Evolutionary conservation across 2,113 vertebrate genomes (phyloP).

Genomic region (Heterocephalus glaber): DNA sequence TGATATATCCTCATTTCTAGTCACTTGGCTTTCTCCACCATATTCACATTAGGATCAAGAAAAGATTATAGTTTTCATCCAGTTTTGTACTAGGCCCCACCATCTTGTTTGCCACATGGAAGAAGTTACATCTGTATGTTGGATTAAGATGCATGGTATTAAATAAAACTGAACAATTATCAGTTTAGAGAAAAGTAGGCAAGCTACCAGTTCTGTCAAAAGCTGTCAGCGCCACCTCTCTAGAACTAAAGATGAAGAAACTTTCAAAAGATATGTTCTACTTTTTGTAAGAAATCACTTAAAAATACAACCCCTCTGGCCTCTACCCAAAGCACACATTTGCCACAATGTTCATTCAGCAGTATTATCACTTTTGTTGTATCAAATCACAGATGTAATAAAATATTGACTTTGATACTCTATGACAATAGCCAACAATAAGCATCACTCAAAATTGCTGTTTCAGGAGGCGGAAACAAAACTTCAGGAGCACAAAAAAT

Average conservation of each 20-base stretch:
- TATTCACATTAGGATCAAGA: no score
- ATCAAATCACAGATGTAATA: neutral
- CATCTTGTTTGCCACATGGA: neutral
- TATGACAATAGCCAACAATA: neutral
- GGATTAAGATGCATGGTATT: no score
- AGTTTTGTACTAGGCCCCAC: neutral
- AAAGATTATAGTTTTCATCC: neutral
- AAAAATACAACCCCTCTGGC: neutral
- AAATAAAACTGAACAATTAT: conserved; percentile 3
- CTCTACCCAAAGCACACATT: neutral
- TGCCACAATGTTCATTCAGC: neutral
- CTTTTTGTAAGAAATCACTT: conserved; percentile 53
- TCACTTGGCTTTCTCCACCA: neutral
- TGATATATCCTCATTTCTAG: neutral
- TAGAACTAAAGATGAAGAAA: neutral
- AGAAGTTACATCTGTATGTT: neutral
- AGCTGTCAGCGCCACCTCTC: conserved; percentile 15
- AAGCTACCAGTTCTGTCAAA: neutral
- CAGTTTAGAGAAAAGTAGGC: conserved; percentile 11
- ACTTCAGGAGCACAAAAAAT: neutral
- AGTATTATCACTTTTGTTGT: neutral
- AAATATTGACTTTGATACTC: neutral
- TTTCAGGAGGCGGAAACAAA: neutral
- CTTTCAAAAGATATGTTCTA: neutral
- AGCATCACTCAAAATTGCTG: neutral